phyloP scores from a whole-genome alignment of 2,888 invertebrate species.

The Synergus gifuensis region DNA sequence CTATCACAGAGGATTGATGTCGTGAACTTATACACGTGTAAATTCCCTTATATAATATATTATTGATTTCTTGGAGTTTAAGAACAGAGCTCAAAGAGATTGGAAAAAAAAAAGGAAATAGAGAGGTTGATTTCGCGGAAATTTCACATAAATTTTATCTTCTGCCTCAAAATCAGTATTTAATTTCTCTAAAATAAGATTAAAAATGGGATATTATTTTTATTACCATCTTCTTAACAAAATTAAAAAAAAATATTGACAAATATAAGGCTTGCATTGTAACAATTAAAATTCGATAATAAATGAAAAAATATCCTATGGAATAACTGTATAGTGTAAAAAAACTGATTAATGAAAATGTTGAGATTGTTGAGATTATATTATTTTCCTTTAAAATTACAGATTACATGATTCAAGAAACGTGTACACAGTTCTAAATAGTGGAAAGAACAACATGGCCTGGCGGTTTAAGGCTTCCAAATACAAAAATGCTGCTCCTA shows the following conservation, averaged over 20 bases:
- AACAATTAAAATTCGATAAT: too few relatives aligned
- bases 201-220: too few relatives aligned
- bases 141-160: too few relatives aligned
- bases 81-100: background rate
- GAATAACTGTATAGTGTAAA: too few relatives aligned
- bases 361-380: background rate
- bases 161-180: too few relatives aligned
- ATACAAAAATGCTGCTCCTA: conserved; percentile 98
- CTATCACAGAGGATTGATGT: conserved; percentile 17
- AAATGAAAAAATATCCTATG: too few relatives aligned
- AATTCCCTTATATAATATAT: conserved; percentile 20
- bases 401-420: conserved; percentile 75
- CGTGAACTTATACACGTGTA: conserved; percentile 28
- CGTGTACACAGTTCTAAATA: conserved; percentile 52
- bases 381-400: conserved; percentile 38
- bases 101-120: background rate
- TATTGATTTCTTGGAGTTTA: conserved; percentile 12
- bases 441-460: conserved; percentile 82
- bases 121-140: too few relatives aligned
- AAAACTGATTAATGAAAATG: background rate
- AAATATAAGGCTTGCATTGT: too few relatives aligned
- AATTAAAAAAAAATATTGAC: too few relatives aligned
- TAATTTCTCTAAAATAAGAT: too few relatives aligned
- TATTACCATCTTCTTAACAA: too few relatives aligned
- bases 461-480: conserved; percentile 98